Base-by-base conservation (phyloP, 2,888 invertebrate genomes). In the Zygaena filipendulae region DNA sequence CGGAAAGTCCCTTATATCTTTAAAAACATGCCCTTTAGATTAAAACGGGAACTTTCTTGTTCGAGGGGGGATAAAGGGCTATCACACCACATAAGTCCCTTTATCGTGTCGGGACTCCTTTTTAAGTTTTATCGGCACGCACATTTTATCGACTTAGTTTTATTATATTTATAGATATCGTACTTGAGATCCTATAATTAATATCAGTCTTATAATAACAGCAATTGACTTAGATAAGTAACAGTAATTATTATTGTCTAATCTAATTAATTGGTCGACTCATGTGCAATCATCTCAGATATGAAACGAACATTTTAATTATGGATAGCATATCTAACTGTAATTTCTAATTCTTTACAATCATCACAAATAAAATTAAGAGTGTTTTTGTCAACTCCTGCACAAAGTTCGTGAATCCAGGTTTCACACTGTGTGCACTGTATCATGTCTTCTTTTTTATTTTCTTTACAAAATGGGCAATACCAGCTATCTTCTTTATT, bases 321-420 rank as follows among this genome's bases (percentile, higher is more conserved):
- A 16, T 25, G 8, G 9, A 10, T 16, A 25, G 18, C 18, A 16
- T 18, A 18, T 16, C 25, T 8, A 10, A 25, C 16, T 16, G 16
- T 16, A 16, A 6, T 16, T 16, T 7, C 16, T 16, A 20, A 21
- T 27, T 27, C 21, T 20, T 11, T 11, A 11, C 20, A 27, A 13
- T 27, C 21, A 11, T 21, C 19, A 12, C 19, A 27, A n/a, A 21
- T 20, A 21, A 11, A 33, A 16, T 23, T 16, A 23, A 24, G 22
- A 21, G 30, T 28, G 19, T 33, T 29, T 29, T 27, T 29, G 26
- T 29, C 26, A 22, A 25, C 24, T 24, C 33, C 33, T 21, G 29
- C 29, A 21, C 33, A 33, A 26, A 33, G 26, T 25, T 33, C 33
- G 23, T 30, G 29, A 20, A 33, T 21, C 29, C 33, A 29, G 19